Percentiles rank a stretch among this genome's conserved stretches.
Evolutionary conservation across 2,113 vertebrate species (phyloP).

Genomic region (Xenopus tropicalis): UCB_Xtro_10.0 CM004450.2:1649501-1650000

Average conservation of each 20-base stretch:
- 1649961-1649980: constrained; percentile 17
- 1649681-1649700: constrained; percentile 39
- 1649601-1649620: constrained; percentile 15
- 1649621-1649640: constrained; percentile 37
- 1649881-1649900: neutral
- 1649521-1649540: neutral
- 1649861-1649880: constrained; percentile 8
- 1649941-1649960: neutral
- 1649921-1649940: neutral
- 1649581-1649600: neutral
- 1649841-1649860: constrained; percentile 26
- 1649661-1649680: constrained; percentile 36
- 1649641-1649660: constrained; percentile 18
- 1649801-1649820: too few species aligned
- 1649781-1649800: too few species aligned
- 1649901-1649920: too few species aligned
- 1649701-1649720: constrained; percentile 22
- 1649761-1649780: neutral
- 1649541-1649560: constrained; percentile 8
- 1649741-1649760: neutral
- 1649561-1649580: too few species aligned
- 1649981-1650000: constrained; percentile 13
- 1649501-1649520: too few species aligned
- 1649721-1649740: constrained; percentile 22
- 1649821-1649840: constrained; percentile 6